Evolutionary conservation across 2,113 vertebrate genomes (phyloP).

Genomic region (Genyomyrus donnyi): DNA sequence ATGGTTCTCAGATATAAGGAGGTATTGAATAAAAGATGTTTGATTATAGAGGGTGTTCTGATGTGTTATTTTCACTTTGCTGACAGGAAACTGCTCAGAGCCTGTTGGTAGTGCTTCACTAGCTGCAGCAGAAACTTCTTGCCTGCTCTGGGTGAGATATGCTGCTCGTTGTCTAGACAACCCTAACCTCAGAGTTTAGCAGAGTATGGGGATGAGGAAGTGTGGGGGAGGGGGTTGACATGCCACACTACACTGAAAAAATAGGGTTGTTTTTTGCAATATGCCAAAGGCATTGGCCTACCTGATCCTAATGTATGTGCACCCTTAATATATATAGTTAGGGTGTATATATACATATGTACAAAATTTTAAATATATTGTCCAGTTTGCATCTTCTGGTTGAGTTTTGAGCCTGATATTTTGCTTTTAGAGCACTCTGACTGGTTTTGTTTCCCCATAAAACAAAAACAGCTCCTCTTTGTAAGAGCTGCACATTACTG

Average conservation of each 20-base stretch:
- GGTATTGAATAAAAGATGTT: neutral
- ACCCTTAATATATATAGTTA: neutral
- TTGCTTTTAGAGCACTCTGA: neutral
- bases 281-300: neutral
- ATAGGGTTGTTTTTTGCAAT: neutral
- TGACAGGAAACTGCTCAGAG: slow-evolving; percentile 42
- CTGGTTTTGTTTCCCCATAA: slow-evolving; percentile 7
- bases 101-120: slow-evolving; percentile 18
- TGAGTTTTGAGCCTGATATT: neutral
- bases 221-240: slow-evolving; percentile 44
- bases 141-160: slow-evolving; percentile 34
- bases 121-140: slow-evolving; percentile 55
- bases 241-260: slow-evolving; percentile 22
- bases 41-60: neutral
- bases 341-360: neutral
- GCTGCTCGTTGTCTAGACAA: slow-evolving; percentile 57
- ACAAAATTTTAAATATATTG: neutral
- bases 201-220: slow-evolving; percentile 55
- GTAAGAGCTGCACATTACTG: neutral
- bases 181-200: slow-evolving; percentile 60
- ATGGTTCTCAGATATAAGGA: neutral
- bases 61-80: slow-evolving; percentile 25
- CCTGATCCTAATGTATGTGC: neutral
- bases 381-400: neutral
- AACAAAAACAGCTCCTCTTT: neutral